Base-by-base conservation (phyloP, 2,888 invertebrate species). In the Molorchus minor region DNA sequence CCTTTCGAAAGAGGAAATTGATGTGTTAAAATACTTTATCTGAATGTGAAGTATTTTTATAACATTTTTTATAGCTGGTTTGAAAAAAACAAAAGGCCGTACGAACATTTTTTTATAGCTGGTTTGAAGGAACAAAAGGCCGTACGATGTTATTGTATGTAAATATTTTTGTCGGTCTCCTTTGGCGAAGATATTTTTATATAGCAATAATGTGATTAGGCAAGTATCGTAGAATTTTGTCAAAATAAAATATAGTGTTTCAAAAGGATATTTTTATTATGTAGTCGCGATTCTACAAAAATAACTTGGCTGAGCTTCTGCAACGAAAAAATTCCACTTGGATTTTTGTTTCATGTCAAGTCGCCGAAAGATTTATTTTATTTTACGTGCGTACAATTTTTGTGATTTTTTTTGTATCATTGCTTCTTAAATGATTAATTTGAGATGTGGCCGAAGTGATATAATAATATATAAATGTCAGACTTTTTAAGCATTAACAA, bases 241-340 rank as follows among this genome's bases (percentile, higher is more conserved):
- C 36, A 35, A 40, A 53, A 41, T 56, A 56, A 10, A 47, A 33
- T 19, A 41, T 33, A 40, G 19, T 30, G 36, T 40, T 47, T 56
- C 36, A 29, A 49, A 45, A 51, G 36, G 38, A 36, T 52, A 58
- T 58, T 58, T 58, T 58, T 51, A 43, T 51, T 52, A 8, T 17
- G 16, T 51, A 36, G 15, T 46, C 38, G 30, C 8, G 41, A 15
- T 38, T 45, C 16, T 29, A 45, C 57, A 21, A 19, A 58, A 58
- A 58, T 58, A 58, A 40, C 57, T 52, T 58, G 52, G 40, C 52
- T 41, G 44, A 52, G 51, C 44, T 35, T 51, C 3, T 19, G 29
- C 29, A 8, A 13, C 29, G n/a, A 29, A 58, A 52, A 51, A 52
- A 52, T 38, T 52, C 16, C 30, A 15, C 52, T 30, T 36, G 43